These are phyloP conservation scores for Centropus unirufus DNA, from an alignment of 2,113 vertebrate genomes.

Conservation along the genomic window DNA sequence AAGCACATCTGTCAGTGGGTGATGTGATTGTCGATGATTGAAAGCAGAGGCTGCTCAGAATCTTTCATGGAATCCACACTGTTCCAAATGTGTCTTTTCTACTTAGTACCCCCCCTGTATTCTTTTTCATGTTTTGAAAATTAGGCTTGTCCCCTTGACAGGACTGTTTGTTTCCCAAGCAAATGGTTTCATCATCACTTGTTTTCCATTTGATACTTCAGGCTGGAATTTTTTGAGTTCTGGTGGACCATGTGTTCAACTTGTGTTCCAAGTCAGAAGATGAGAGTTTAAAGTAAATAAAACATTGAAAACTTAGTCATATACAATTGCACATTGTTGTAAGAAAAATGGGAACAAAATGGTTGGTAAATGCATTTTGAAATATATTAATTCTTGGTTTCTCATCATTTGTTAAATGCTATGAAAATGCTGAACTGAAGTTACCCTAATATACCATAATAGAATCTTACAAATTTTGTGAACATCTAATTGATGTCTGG, in stretches of 20 bases:
- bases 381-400: not conserved
- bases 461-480: not conserved
- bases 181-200: not conserved
- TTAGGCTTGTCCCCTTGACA: not conserved
- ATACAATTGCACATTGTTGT: not conserved
- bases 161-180: not conserved
- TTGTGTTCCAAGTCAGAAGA: conserved; percentile 4
- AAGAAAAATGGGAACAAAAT: not conserved
- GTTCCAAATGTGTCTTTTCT: not conserved
- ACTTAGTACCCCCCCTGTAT: not conserved
- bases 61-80: not conserved
- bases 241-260: not conserved
- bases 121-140: not conserved
- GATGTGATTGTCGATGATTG: not conserved
- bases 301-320: not conserved
- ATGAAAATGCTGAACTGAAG: not conserved
- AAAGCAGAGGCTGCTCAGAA: not conserved
- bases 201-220: not conserved
- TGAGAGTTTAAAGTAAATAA: not conserved
- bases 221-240: not conserved
- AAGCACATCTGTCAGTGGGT: not conserved
- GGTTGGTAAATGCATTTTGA: not conserved
- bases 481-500: not conserved
- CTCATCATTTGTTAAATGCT: not conserved
- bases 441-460: not conserved